A percentile compares a stretch with the other conserved stretches of the same genome.
phyloP scores from a whole-genome alignment of 2,113 vertebrate genomes.

The Microtus montanus region DNA sequence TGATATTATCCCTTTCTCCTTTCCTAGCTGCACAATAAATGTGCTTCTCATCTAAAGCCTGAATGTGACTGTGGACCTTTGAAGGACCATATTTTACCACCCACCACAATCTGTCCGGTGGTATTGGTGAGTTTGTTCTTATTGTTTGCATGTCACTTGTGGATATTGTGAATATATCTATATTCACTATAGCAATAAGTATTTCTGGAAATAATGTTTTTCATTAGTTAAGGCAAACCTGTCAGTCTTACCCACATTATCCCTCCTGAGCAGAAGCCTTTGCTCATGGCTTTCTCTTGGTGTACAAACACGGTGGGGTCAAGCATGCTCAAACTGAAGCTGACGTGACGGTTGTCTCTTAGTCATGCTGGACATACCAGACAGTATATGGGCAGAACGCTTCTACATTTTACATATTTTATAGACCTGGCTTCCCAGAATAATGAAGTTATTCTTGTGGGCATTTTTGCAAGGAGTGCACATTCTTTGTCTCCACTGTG shows the following conservation, averaged over 20 bases:
- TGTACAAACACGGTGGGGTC: slow-evolving; percentile 67
- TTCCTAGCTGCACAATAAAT: slow-evolving; percentile 95
- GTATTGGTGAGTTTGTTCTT: slow-evolving; percentile 91
- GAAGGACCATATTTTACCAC: slow-evolving; percentile 96
- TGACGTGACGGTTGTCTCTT: slow-evolving; percentile 82
- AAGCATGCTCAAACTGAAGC: slow-evolving; percentile 72
- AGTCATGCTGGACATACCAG: slow-evolving; percentile 85
- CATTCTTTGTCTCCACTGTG: slow-evolving; percentile 82
- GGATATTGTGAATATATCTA: not conserved
- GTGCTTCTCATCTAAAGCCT: slow-evolving; percentile 96
- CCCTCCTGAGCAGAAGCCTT: slow-evolving; percentile 45
- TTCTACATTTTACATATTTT: slow-evolving; percentile 85
- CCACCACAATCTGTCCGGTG: slow-evolving; percentile 94
- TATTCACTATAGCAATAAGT: not conserved
- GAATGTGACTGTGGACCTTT: slow-evolving; percentile 96
- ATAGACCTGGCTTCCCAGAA: slow-evolving; percentile 88
- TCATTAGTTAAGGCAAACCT: not conserved
- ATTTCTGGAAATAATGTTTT: not conserved
- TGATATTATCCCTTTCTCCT: slow-evolving; percentile 66
- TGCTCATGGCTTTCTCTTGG: slow-evolving; percentile 3
- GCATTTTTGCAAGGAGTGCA: slow-evolving; percentile 83
- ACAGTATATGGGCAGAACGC: slow-evolving; percentile 82
- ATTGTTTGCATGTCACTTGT: slow-evolving; percentile 28
- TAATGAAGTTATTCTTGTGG: slow-evolving; percentile 86
- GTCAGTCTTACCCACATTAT: not conserved